Percentiles rank a stretch among this genome's conserved stretches.
Evolutionary conservation across 2,113 vertebrate species (phyloP).

Genomic region (Polypterus bichir): DNA sequence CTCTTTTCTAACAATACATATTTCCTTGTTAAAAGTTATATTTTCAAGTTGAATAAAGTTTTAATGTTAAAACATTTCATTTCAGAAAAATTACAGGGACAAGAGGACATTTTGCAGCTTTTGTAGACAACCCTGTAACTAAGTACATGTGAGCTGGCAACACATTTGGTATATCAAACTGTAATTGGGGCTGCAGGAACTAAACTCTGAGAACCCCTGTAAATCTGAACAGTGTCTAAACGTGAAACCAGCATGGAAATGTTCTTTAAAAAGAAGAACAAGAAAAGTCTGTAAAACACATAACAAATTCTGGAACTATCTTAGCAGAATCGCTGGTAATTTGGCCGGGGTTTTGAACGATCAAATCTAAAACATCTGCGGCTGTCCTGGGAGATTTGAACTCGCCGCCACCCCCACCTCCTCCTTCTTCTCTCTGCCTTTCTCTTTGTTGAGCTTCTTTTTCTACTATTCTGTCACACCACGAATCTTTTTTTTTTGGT

Average conservation of each 20-base stretch:
- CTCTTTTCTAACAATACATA: too few species aligned
- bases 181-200: not conserved
- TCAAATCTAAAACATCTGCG: not conserved
- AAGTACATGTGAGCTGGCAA: not conserved
- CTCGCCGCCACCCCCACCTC: not conserved
- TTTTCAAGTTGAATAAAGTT: too few species aligned
- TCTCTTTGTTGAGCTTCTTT: not conserved
- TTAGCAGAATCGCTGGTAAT: not conserved
- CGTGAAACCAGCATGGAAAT: not conserved
- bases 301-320: not conserved
- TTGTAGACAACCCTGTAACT: too few species aligned
- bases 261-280: not conserved
- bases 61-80: too few species aligned
- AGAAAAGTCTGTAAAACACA: not conserved
- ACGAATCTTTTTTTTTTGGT: not conserved
- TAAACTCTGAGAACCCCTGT: not conserved
- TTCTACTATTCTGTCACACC: too few species aligned
- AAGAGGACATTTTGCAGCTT: too few species aligned
- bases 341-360: not conserved
- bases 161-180: not conserved
- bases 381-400: not conserved
- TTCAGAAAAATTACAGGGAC: too few species aligned
- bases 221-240: not conserved
- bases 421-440: not conserved
- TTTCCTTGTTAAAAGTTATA: too few species aligned